Base-by-base conservation (phyloP, 2,888 invertebrate genomes). In the Mythimna ferrago region DNA sequence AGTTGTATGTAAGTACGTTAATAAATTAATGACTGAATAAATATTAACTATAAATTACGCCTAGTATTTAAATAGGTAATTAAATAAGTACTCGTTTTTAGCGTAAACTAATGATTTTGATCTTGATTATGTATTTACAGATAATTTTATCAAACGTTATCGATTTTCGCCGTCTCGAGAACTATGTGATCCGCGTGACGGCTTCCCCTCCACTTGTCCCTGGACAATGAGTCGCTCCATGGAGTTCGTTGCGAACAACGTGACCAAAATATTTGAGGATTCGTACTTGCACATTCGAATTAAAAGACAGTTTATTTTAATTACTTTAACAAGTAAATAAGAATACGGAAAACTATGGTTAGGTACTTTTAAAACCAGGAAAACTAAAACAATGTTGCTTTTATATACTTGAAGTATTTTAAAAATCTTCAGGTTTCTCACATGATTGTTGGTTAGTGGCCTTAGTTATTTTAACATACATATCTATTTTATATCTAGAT, bases 381-480 rank as follows among this genome's bases (percentile, higher is more conserved):
- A 65, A 65, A 58, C 21, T 21, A 32, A 63, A 51, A 48, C 64
- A 16, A 73, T 57, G n/a, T 63, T 57, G 16, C 11, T 2, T 63
- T 2, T 41, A 6, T 38, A 38, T 0, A 7, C 38, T 7, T 6
- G 38, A 21, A 21, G 11, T 0, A 26, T 51, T 64, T 32, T 26
- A 41, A 57, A 74, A 74, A 64, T 51, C 0, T n/a, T 57, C 35
- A n/a, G n/a, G 44, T 14, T 73, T 32, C 56, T 11, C 14, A 72
- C 26, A 32, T 72, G 4, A 56, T 73, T 35, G 32, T 53, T 53
- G 3, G 19, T 14, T n/a, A 1, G 0, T n/a, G 7, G 1, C 2
- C 41, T 61, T n/a, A 14, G 9, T 26, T 73, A n/a, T 48, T 32
- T 73, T 7, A 19, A 21, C 26, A 60, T 51, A n/a, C n/a, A 44